These are phyloP conservation scores for Epinotia demarniana DNA, from an alignment of 2,888 invertebrate species.

Conservation along the genomic window DNA sequence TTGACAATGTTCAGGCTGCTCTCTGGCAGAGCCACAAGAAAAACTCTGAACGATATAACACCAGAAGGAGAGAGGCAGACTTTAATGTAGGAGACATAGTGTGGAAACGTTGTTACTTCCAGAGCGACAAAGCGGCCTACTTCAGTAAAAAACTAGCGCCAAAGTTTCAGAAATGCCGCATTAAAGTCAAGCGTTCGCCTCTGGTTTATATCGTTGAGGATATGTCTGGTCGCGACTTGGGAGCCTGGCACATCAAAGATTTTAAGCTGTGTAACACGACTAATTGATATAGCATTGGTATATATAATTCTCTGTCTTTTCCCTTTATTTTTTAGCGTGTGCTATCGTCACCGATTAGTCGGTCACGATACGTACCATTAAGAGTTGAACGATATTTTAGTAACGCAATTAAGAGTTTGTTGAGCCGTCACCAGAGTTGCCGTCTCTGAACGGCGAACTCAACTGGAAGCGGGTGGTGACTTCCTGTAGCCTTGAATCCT, in stretches of 20 bases:
- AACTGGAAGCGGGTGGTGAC: too few relatives aligned
- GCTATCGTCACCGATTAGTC: too few relatives aligned
- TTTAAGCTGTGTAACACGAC: not conserved
- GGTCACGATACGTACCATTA: too few relatives aligned
- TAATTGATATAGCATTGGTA: not conserved
- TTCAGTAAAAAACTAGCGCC: not conserved
- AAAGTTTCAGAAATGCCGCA: not conserved
- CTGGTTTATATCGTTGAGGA: conserved; percentile 2
- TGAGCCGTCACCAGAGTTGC: too few relatives aligned
- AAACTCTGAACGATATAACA: not conserved
- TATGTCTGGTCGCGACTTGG: not conserved
- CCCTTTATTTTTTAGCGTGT: too few relatives aligned
- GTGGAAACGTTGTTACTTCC: not conserved
- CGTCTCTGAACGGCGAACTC: too few relatives aligned
- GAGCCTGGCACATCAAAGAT: not conserved
- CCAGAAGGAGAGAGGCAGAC: not conserved
- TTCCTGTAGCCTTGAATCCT: too few relatives aligned
- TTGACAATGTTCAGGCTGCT: not conserved
- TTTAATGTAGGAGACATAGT: not conserved
- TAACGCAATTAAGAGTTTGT: too few relatives aligned
- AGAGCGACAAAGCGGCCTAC: not conserved
- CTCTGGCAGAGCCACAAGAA: not conserved
- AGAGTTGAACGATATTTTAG: too few relatives aligned
- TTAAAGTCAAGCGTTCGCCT: not conserved
- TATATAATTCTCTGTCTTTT: too few relatives aligned